phyloP scores from a whole-genome alignment of 2,797 vertebrate species.

The Tinamus major region DNA sequence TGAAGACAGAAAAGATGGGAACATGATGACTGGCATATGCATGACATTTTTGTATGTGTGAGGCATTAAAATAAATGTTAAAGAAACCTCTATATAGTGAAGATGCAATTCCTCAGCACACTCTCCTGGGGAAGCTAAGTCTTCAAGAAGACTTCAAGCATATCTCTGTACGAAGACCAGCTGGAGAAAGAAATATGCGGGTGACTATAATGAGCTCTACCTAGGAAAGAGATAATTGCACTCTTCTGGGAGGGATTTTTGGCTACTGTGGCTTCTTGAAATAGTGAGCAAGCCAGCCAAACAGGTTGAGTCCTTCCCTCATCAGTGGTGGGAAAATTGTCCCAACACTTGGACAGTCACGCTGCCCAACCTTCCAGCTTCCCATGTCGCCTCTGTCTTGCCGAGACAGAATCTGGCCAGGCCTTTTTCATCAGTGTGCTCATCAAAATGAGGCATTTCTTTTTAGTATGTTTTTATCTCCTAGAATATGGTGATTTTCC shows the following conservation, averaged over 20 bases:
- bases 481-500: neutral
- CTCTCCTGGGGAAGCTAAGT: neutral
- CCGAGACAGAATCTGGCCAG: neutral
- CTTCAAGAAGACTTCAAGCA: neutral
- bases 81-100: neutral
- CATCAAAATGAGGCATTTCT: neutral
- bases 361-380: neutral
- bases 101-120: neutral
- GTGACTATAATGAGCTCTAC: neutral
- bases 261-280: neutral
- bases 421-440: neutral
- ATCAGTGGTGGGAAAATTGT: neutral
- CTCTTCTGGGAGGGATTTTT: neutral
- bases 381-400: neutral
- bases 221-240: neutral
- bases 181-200: neutral
- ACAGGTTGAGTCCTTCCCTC: neutral
- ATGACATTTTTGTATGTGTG: neutral
- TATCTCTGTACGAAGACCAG: neutral
- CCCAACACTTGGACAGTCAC: neutral
- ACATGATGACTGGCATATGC: neutral
- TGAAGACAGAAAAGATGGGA: neutral
- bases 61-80: neutral
- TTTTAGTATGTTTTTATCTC: neutral
- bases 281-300: neutral